phyloP scores from a whole-genome alignment of 2,888 invertebrate genomes.

The Biston betularia region DNA sequence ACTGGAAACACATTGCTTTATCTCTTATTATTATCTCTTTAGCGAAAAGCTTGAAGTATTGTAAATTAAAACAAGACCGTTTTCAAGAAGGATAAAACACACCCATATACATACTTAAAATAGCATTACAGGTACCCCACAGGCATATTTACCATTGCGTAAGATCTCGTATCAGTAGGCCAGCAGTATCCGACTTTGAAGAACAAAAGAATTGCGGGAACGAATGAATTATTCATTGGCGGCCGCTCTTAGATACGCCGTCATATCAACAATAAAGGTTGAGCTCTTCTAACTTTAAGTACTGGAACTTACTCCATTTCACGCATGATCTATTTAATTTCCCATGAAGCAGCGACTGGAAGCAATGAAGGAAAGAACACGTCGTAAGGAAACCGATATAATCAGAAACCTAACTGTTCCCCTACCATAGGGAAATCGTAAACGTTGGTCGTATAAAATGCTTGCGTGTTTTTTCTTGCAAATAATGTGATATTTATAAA shows the following conservation, averaged over 20 bases:
- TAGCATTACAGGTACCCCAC: not conserved
- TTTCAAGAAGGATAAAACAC: not conserved
- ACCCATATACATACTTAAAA: not conserved
- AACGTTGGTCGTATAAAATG: constrained; percentile 4
- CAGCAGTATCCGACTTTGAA: constrained; percentile 47
- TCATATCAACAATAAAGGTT: constrained; percentile 63
- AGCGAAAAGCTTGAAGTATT: not conserved
- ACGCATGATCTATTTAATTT: constrained; percentile 41
- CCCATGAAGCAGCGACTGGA: constrained; percentile 19
- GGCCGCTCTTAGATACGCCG: constrained; percentile 54
- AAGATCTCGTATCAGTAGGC: constrained; percentile 27
- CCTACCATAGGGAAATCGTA: constrained; percentile 6
- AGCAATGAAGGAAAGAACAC: constrained; percentile 24
- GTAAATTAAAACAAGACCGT: not conserved
- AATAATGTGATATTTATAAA: not conserved
- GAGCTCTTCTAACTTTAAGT: constrained; percentile 51
- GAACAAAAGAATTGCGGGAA: constrained; percentile 63
- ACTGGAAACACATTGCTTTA: no score
- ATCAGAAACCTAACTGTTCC: constrained; percentile 11
- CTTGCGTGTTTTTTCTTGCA: not conserved
- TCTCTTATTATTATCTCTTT: no score
- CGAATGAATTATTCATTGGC: constrained; percentile 67
- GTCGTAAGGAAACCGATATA: constrained; percentile 29
- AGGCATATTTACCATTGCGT: constrained; percentile 9
- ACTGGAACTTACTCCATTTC: constrained; percentile 44